Evolutionary conservation across 53 echinoderm and acorn worm species (phyloP), one percentile per base, ranked within the genome.

Genomic region (Holothuria leucospilota): DNA sequence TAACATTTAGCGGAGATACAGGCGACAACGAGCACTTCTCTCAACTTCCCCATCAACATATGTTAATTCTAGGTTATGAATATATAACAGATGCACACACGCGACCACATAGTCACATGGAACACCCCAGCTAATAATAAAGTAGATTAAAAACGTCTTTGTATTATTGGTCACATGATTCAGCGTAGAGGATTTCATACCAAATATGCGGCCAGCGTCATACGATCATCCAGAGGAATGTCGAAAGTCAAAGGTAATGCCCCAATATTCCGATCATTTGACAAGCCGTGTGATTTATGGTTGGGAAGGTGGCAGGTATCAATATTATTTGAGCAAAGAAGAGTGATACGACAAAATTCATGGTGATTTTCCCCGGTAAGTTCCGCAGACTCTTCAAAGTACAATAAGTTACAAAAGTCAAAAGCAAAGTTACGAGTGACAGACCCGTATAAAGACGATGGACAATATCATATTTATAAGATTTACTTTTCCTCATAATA

Each of bases 361-460:
- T n/a, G n/a, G n/a, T n/a, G n/a, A n/a, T n/a, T n/a, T 82, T 75
- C 38, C 91, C 91, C 20, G 91, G 91, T 26, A 91, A 71, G 25
- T 86, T 91, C 25, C 91, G 73, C 39, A 91, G 91, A 40, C 40
- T 58, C 51, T 86, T 59, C 52, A 91, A 91, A 62, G 82, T n/a
- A 49, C 87, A 82, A 82, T 87, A 91, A 13, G 82, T 91, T 20
- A 91, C 62, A 63, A 91, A 91, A 59, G 91, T 91, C n/a, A 91
- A 10, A 6, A 84, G n/a, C 21, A 91, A 87, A 12, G 86, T 75
- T 52, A 91, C 49, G 27, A 87, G 82, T 14, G 91, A 91, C 56
- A 91, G 30, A 34, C 82, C 63, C 20, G 91, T n/a, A n/a, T n/a
- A n/a, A n/a, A n/a, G n/a, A n/a, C n/a, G n/a, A n/a, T n/a, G n/a